Evolutionary conservation across 2,797 vertebrate genomes (phyloP).

Genomic region (Premnoplex brunnescens): DNA sequence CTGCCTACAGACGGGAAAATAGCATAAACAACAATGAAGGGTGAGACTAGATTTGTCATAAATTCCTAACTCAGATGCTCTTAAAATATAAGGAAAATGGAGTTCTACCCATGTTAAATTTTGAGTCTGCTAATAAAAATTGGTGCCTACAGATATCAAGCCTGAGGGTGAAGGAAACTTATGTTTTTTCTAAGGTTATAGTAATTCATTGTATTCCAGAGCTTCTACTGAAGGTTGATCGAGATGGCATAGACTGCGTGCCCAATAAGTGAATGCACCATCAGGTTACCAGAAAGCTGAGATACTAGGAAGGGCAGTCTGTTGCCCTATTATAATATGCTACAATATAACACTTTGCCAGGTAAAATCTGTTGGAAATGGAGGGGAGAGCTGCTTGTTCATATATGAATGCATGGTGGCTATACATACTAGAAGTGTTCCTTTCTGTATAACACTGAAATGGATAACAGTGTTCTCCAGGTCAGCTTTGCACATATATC

Average conservation of each 20-base stretch:
- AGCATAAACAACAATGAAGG: background rate
- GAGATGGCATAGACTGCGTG: background rate
- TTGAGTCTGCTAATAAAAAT: background rate
- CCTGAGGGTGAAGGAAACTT: background rate
- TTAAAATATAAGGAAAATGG: background rate
- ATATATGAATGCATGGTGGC: accelerated
- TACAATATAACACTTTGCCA: background rate
- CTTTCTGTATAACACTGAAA: background rate
- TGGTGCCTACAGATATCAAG: background rate
- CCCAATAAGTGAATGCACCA: background rate
- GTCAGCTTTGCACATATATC: background rate
- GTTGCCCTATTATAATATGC: too few species aligned
- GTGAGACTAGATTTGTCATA: background rate
- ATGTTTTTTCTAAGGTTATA: accelerated
- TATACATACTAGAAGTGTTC: background rate
- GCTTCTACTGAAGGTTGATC: background rate
- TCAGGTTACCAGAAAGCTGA: background rate
- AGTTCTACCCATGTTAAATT: background rate
- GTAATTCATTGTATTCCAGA: background rate
- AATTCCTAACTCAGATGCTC: background rate
- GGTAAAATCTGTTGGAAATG: background rate
- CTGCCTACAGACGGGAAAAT: background rate
- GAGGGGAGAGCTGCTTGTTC: background rate
- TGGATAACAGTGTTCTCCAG: background rate
- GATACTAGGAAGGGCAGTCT: background rate